phyloP scores from a whole-genome alignment of 2,888 invertebrate genomes.

The Thereva nobilitata region DNA sequence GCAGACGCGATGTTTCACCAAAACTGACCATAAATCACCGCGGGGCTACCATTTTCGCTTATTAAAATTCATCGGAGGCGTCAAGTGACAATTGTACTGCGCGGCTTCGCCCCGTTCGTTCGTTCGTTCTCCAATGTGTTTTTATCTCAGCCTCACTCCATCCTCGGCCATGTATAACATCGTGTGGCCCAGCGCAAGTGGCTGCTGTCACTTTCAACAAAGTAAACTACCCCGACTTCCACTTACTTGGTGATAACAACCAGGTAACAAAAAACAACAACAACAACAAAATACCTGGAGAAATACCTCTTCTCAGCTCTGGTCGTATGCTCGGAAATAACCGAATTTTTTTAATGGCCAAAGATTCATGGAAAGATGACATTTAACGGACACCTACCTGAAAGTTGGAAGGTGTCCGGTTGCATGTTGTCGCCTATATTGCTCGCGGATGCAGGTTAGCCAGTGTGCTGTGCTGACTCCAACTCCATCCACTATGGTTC shows the following conservation, averaged over 20 bases:
- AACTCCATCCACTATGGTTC: neutral
- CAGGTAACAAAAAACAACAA: neutral
- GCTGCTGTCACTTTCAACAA: conserved; percentile 6
- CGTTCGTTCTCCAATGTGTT: conserved; percentile 18
- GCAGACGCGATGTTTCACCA: conserved; percentile 16
- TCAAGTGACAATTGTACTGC: conserved; percentile 34
- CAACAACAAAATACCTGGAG: neutral
- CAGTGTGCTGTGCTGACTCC: no score
- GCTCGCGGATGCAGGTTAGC: neutral
- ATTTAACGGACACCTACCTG: conserved; percentile 32
- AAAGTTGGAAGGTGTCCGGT: conserved; percentile 18
- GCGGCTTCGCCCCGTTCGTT: neutral
- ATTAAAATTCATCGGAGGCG: conserved; percentile 37
- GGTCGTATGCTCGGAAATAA: neutral
- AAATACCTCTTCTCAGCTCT: neutral
- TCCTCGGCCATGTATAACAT: neutral
- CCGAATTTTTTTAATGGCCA: neutral
- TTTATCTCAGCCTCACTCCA: conserved; percentile 30
- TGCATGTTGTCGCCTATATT: conserved; percentile 18
- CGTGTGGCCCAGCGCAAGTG: conserved; percentile 4
- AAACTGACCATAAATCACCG: conserved; percentile 26
- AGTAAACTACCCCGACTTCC: conserved; percentile 20
- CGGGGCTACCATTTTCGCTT: conserved; percentile 34
- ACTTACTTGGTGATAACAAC: conserved; percentile 10
- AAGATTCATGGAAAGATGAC: conserved; percentile 29